Conservation (phyloP, 2,797 vertebrate species). For the Cynopterus sphinx region DNA sequence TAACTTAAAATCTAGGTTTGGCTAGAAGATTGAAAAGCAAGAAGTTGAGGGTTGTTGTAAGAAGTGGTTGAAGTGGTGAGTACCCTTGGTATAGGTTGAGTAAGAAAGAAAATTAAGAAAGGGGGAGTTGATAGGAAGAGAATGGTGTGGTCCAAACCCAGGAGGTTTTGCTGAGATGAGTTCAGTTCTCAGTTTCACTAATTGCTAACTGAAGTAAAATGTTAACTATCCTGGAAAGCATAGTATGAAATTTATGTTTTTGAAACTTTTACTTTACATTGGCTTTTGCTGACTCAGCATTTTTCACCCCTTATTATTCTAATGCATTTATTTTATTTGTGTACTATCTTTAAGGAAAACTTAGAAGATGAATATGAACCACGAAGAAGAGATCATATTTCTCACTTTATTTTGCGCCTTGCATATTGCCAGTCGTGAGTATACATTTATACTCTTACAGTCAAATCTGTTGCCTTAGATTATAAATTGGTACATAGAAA, state of each 20-base stretch:
- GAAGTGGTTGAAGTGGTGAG: neutral
- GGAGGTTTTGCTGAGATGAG: neutral
- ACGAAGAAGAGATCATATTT: conserved; percentile 90
- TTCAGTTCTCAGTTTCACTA: neutral
- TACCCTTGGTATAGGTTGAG: neutral
- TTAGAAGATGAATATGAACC: conserved; percentile 89
- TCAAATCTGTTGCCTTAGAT: neutral
- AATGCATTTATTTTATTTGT: neutral
- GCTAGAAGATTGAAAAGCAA: neutral
- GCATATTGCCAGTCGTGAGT: conserved; percentile 99
- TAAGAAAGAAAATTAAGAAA: neutral
- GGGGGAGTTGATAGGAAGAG: neutral
- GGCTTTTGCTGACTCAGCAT: neutral
- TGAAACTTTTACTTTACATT: neutral
- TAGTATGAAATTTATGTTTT: neutral
- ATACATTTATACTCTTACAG: neutral
- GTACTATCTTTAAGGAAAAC: conserved; percentile 63
- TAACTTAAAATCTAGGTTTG: conserved; percentile 38
- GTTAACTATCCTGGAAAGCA: neutral
- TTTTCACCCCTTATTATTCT: neutral
- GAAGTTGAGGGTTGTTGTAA: neutral
- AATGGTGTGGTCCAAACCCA: neutral
- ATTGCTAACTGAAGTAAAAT: neutral
- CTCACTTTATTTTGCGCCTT: conserved; percentile 97
- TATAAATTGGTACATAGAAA: neutral